Percentiles rank a stretch among this genome's conserved stretches.
These are phyloP conservation scores for Danio kyathit DNA, from an alignment of 2,797 vertebrate species.

Conservation along the genomic window DNA sequence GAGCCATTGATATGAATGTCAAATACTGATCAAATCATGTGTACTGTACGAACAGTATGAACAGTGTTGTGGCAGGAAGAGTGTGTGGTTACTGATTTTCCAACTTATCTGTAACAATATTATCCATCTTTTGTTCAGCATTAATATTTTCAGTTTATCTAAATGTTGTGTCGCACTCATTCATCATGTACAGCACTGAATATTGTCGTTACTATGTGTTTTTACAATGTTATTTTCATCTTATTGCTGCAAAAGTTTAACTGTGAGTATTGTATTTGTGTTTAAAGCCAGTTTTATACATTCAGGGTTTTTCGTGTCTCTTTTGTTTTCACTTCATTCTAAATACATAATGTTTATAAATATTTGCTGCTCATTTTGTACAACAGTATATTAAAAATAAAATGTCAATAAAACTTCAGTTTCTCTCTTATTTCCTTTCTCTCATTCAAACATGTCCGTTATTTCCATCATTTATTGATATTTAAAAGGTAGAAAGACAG, in stretches of 20 bases:
- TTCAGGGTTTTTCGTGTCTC: neutral
- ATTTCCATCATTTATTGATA: neutral
- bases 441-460: constrained; percentile 11
- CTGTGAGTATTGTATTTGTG: constrained; percentile 11
- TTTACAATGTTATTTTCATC: neutral
- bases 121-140: constrained; percentile 23
- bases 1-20: constrained; percentile 4
- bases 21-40: neutral
- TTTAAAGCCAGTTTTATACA: neutral
- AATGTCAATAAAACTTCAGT: neutral
- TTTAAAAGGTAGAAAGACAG: no score
- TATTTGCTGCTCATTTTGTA: constrained; percentile 50
- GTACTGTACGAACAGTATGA: neutral
- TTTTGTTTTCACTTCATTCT: constrained; percentile 4
- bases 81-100: neutral
- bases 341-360: constrained; percentile 10
- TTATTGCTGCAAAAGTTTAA: constrained; percentile 12
- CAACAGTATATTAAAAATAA: neutral
- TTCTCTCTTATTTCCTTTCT: neutral
- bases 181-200: neutral
- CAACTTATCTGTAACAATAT: neutral
- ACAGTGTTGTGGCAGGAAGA: neutral
- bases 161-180: constrained; percentile 8
- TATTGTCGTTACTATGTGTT: neutral
- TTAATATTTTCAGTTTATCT: constrained; percentile 17